Evolutionary conservation across 2,113 vertebrate species (phyloP), one percentile per base, ranked within the genome.

Genomic region (Cavia porcellus): DNA sequence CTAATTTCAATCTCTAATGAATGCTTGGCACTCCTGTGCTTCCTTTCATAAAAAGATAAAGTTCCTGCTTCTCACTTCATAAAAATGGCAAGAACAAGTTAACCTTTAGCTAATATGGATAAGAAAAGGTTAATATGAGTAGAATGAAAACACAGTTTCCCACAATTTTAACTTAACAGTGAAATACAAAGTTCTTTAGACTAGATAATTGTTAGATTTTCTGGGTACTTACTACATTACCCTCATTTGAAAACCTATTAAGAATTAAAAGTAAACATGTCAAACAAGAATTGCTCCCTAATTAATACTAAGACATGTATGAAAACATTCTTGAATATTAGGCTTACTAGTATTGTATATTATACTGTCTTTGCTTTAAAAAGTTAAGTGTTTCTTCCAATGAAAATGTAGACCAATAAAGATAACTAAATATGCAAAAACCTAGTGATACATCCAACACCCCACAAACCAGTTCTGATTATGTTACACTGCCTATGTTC

Each of bases 51-150:
- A 98, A 98, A 98, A 97, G 96, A 98, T 93, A 95, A 97, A 97
- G 98, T 98, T 98, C 98, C 97, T 98, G 98, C 97, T 97, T 98
- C 97, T 97, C 97, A 97, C 96, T 98, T 97, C 97, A 89, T 98
- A 98, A 97, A 98, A 98, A 97, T 95, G 86, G 96, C 94, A 98
- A 97, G 97, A 98, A 97, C 96, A 97, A 98, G 98, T 97, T 97
- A 97, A 98, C 96, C 97, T 97, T 97, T 96, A 97, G 97, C 95
- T 97, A 97, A 96, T 94, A 97, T 92, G 97, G 97, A 97, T 96
- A 97, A 96, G 98, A 97, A 98, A 98, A 98, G 97, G 97, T 97
- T 98, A 98, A 98, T 97, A 97, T 66, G 92, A 97, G 75, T 87
- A 96, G 95, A 97, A 95, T 81, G n/a, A 97, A 98, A 98, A 96